Evolutionary conservation across 2,888 invertebrate species (phyloP), one percentile per base, ranked within the genome.

Genomic region (Eulithis testata): DNA sequence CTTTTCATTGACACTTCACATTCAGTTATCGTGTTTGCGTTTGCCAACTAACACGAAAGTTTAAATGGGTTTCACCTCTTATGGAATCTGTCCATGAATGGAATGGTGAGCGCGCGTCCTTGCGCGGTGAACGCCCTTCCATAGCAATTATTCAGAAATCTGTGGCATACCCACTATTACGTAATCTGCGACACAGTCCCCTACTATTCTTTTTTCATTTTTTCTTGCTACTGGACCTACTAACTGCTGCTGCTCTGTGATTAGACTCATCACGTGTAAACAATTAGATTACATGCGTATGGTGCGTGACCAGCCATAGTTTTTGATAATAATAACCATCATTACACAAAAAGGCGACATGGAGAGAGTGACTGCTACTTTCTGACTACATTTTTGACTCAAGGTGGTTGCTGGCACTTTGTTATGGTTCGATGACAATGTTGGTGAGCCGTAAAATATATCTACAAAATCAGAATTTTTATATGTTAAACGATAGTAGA

Each of bases 21-120:
- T 54, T 54, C 54, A 43, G 11, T 55, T 40, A 43, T 27, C 21
- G 21, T 21, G 21, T 21, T 21, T 21, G 2, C 21, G 21, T 63
- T 61, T 60, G 43, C 51, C 50, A 51, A 31, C 31, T 31, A 31
- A 31, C 31, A 21, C 37, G 54, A 11, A 58, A n/a, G 54, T 49
- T 36, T 43, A 56, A 45, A 59, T 51, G 57, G 59, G 56, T 59
- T 31, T 52, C 54, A 59, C 67, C 65, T 65, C 60, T 68, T 71
- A 73, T 72, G 66, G 64, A 75, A 76, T 74, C 66, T 56, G 76
- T 77, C 81, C 73, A 84, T 85, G 82, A 83, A 85, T 83, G 83
- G 65, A 56, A 60, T 52, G 64, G 37, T 36, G 27, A 52, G 76
- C 73, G 74, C 72, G 74, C 82, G 85, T 82, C 85, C 84, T 84